Evolutionary conservation across 2,113 vertebrate genomes (phyloP), one percentile per base, ranked within the genome.

Genomic region (Rhabdomys dilectus): DNA sequence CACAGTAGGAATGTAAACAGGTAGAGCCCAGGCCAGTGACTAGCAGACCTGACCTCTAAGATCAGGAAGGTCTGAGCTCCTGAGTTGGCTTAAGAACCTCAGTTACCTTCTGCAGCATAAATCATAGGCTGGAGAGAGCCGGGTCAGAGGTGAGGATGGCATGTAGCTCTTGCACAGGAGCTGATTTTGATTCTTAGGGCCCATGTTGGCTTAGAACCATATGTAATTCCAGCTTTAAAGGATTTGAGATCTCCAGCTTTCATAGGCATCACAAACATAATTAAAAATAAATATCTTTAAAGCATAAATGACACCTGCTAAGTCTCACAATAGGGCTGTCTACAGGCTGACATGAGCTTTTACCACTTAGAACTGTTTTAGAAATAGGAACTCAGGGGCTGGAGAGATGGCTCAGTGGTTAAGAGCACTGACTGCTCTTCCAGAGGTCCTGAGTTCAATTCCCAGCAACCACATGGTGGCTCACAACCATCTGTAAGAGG

Each of bases 51-150:
- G 81, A 68, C n/a, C n/a, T n/a, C n/a, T n/a, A n/a, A n/a, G n/a
- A n/a, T 45, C 45, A 45, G 36, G 34, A 26, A 93, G 92, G 5
- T 21, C 36, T 62, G 15, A 85, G 36, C 34, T 95, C 22, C 22
- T 56, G 24, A 19, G 17, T 72, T 9, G 53, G 45, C 73, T 42
- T 10, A 78, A 12, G 87, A 89, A 34, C 17, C 29, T 97, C 88
- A 48, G 26, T 5, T 68, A 84, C 64, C 64, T 29, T 60, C 73
- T 93, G 84, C 78, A 94, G 51, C n/a, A 91, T 75, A 88, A 91
- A 66, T 16, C 19, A 3, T 56, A 10, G 78, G 19, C 51, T 80
- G 75, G 85, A 70, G 3, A 53, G 19, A 56, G 22, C 9, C n/a
- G 5, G 7, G 36, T 36, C 19, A 6, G 11, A 26, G 22, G 19